phyloP scores from a whole-genome alignment of 2,888 invertebrate species.

The Neoascia interrupta region DNA sequence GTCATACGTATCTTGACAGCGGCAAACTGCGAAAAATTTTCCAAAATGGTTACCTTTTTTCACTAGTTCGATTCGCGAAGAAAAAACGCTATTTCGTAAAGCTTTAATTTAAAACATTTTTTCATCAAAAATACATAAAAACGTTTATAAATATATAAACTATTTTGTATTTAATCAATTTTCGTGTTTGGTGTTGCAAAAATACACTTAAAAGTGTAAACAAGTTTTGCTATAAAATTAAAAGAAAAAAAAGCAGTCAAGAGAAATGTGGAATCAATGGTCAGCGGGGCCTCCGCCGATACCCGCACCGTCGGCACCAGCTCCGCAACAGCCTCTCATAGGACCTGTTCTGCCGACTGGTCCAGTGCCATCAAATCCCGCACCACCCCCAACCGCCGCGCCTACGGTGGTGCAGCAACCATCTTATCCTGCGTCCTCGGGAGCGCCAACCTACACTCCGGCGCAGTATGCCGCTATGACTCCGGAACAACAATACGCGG shows the following conservation, averaged over 20 bases:
- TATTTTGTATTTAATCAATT: neutral
- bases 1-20: constrained; percentile 43
- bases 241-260: neutral
- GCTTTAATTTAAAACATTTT: neutral
- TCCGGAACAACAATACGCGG: constrained; percentile 78
- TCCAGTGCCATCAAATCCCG: neutral
- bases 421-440: constrained; percentile 16
- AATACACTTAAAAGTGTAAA: no score
- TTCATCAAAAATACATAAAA: neutral
- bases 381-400: constrained; percentile 4
- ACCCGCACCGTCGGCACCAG: constrained; percentile 30
- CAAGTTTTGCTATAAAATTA: neutral
- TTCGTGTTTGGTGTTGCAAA: neutral
- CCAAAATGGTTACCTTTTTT: constrained; percentile 56
- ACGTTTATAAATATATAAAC: neutral
- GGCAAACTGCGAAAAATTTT: neutral
- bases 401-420: constrained; percentile 2
- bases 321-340: constrained; percentile 61
- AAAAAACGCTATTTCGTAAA: neutral
- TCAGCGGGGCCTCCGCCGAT: constrained; percentile 64
- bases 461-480: constrained; percentile 78
- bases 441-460: constrained; percentile 73
- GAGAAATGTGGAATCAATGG: constrained; percentile 76
- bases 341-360: constrained; percentile 67
- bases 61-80: neutral